These are phyloP conservation scores for Cebidichthys violaceus DNA, from an alignment of 2,113 vertebrate genomes.

Conservation along the genomic window DNA sequence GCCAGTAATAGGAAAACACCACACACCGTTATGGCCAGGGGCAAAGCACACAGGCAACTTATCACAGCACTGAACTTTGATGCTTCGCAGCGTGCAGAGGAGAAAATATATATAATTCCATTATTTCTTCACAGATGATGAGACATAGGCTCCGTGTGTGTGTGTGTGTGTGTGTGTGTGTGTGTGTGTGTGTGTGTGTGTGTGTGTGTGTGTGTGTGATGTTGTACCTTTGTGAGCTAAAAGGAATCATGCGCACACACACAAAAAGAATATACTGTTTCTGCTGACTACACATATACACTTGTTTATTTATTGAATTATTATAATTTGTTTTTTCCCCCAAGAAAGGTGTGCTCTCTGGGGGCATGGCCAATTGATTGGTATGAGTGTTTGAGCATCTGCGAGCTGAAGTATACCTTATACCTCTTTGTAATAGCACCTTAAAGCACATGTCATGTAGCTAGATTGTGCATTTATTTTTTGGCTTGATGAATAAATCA, in stretches of 20 bases:
- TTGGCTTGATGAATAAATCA: slow-evolving; percentile 50
- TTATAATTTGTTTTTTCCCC: slow-evolving; percentile 54
- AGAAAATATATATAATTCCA: slow-evolving; percentile 88
- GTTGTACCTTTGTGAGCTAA: slow-evolving; percentile 58
- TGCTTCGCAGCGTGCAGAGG: slow-evolving; percentile 77
- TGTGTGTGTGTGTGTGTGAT: not conserved
- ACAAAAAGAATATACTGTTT: slow-evolving; percentile 52
- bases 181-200: slow-evolving; percentile 45
- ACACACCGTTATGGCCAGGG: slow-evolving; percentile 83
- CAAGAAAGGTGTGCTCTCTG: slow-evolving; percentile 61
- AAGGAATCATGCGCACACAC: slow-evolving; percentile 41
- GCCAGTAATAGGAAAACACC: slow-evolving; percentile 88
- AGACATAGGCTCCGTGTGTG: slow-evolving; percentile 73
- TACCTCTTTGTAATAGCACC: slow-evolving; percentile 56
- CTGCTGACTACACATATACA: slow-evolving; percentile 74
- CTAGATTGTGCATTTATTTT: slow-evolving; percentile 61
- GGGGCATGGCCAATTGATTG: slow-evolving; percentile 64
- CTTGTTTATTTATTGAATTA: slow-evolving; percentile 80
- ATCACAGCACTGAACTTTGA: slow-evolving; percentile 86
- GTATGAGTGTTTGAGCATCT: slow-evolving; percentile 67
- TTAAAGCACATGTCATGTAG: slow-evolving; percentile 58
- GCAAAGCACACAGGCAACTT: slow-evolving; percentile 83
- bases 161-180: slow-evolving; percentile 51
- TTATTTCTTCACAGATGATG: slow-evolving; percentile 90
- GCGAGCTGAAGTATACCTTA: slow-evolving; percentile 51